Evolutionary conservation across 2,797 vertebrate genomes (phyloP).

Genomic region (Sylvia borin): DNA sequence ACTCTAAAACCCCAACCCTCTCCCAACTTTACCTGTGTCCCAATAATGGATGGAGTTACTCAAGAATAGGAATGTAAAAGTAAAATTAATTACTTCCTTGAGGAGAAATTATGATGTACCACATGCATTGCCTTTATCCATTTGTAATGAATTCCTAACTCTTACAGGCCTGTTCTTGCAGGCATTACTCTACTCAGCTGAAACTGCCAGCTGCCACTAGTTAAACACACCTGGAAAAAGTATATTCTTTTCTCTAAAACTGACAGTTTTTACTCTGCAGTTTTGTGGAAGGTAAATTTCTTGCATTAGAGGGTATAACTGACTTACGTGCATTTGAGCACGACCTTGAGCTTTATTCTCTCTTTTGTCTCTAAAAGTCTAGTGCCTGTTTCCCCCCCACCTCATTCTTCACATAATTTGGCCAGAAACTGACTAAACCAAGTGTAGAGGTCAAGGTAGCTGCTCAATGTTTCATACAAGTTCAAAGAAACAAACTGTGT

Average conservation of each 20-base stretch:
- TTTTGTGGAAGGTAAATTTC: neutral
- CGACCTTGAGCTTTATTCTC: neutral
- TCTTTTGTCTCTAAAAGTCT: neutral
- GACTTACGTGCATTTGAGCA: rapidly evolving
- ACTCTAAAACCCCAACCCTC: neutral
- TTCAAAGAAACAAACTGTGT: neutral
- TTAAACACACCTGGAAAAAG: neutral
- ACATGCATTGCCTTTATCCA: neutral
- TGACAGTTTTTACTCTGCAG: neutral
- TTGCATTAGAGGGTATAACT: neutral
- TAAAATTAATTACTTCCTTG: neutral
- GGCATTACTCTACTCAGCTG: neutral
- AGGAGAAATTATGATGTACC: neutral
- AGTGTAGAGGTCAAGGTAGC: neutral
- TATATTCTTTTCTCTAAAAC: neutral
- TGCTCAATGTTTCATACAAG: neutral
- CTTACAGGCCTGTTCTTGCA: neutral
- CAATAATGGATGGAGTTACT: neutral
- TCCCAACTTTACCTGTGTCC: neutral
- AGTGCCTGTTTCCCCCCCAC: rapidly evolving
- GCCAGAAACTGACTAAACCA: neutral
- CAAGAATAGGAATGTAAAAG: neutral
- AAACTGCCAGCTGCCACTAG: neutral
- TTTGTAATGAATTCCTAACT: neutral
- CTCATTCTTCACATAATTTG: neutral